phyloP scores from a whole-genome alignment of 2,888 invertebrate species.

The Alentia gelatinosa region DNA sequence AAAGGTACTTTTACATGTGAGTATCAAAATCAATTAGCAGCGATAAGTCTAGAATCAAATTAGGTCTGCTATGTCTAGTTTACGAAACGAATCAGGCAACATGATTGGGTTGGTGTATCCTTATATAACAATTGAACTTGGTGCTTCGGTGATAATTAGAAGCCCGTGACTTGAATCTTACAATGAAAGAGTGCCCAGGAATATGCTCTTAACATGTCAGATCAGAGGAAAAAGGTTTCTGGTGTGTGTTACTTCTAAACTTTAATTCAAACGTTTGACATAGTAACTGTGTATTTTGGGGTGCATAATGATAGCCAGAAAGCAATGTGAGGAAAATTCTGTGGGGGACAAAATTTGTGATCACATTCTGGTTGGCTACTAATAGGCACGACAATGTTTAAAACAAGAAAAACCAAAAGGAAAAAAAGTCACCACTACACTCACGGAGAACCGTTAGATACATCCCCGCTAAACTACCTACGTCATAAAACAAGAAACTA shows the following conservation, averaged over 20 bases:
- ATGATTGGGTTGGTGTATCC: too few species aligned
- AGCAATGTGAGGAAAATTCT: not conserved
- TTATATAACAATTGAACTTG: too few species aligned
- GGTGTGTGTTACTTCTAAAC: not conserved
- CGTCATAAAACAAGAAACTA: not conserved
- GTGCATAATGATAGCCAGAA: not conserved
- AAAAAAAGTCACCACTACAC: not conserved
- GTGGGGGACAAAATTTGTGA: slow-evolving; percentile 16
- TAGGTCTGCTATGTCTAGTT: too few species aligned
- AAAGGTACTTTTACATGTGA: too few species aligned
- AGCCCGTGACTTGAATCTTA: not conserved
- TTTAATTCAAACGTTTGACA: not conserved
- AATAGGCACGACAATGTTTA: not conserved
- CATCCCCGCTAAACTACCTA: not conserved
- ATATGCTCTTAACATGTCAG: not conserved
- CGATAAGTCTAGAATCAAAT: too few species aligned
- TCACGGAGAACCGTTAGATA: not conserved
- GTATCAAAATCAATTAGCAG: too few species aligned
- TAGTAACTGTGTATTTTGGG: not conserved
- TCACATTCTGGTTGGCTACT: slow-evolving; percentile 14
- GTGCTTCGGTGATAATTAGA: not conserved
- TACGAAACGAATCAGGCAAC: too few species aligned
- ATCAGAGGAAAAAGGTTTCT: not conserved
- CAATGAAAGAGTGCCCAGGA: not conserved
- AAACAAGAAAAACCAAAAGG: not conserved